Conservation (phyloP, 1,140 invertebrate genomes). For the Drosophila mayri region DNA sequence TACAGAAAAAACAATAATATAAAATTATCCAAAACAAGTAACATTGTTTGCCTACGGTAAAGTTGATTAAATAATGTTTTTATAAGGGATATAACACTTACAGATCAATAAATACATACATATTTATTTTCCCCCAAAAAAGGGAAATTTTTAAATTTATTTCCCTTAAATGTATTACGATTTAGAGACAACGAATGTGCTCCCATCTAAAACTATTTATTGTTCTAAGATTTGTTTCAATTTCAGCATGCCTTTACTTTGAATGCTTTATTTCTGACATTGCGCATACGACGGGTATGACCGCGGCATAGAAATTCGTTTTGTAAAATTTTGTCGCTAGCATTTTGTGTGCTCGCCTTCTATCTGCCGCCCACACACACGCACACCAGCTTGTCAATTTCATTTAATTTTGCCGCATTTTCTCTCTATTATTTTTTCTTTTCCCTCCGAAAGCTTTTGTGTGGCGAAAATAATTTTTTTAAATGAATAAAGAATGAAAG, state of each 20-base stretch:
- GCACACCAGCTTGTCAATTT: slow-evolving; percentile 58
- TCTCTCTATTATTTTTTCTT: slow-evolving; percentile 50
- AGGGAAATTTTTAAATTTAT: too few relatives aligned
- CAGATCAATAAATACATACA: too few relatives aligned
- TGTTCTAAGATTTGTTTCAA: slow-evolving; percentile 10
- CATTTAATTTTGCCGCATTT: slow-evolving; percentile 72
- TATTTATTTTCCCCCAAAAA: background rate
- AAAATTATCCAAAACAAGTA: too few relatives aligned
- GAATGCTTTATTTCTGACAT: slow-evolving; percentile 37
- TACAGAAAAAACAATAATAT: background rate
- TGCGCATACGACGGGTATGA: slow-evolving; percentile 33
- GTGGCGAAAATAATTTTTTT: slow-evolving; percentile 53
- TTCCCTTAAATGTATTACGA: too few relatives aligned
- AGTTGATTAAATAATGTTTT: background rate
- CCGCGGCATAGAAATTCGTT: slow-evolving; percentile 35
- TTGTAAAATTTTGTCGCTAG: slow-evolving; percentile 37
- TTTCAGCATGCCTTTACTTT: slow-evolving; percentile 6
- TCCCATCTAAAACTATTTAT: background rate
- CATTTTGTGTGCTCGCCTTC: slow-evolving; percentile 46
- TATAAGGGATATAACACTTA: too few relatives aligned
- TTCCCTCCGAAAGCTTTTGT: slow-evolving; percentile 50
- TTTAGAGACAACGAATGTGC: too few relatives aligned
- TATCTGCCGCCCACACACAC: slow-evolving; percentile 28
- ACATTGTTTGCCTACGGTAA: background rate
- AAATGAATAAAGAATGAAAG: slow-evolving; percentile 66